Evolutionary conservation across 1,140 invertebrate genomes (phyloP), one percentile per base, ranked within the genome.

Genomic region (Papilio polyxenes): DNA sequence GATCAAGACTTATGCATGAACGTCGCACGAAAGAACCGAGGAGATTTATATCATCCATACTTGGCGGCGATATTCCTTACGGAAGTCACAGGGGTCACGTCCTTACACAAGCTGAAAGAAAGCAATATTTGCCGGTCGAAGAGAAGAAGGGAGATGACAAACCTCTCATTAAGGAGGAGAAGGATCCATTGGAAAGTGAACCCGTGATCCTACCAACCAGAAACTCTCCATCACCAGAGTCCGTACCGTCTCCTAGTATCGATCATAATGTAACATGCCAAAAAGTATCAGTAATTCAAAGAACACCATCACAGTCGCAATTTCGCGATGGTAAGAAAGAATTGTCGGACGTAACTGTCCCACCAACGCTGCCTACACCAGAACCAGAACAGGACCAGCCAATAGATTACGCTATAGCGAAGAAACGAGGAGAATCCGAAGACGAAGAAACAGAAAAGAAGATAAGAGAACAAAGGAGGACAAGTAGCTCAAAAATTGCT

Each of bases 381-480:
- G 94, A 94, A 92, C 96, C 96, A 0, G 96, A 96, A 92, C 96
- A 98, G 93, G 97, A 98, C 74, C 97, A 98, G 85, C 97, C 98
- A 0, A 98, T 98, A 78, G 97, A 98, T 89, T 98, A 98, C 91
- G 97, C 97, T 85, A 97, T 98, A 81, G 97, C 97, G 20, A 98
- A 97, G 91, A 96, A 96, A 81, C 95, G 96, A 83, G 96, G 96
- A 31, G 96, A 97, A 83, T 92, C 93, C 15, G 96, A 97, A 88
- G 96, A 97, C 80, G 95, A 91, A 93, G 96, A 94, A 93, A 96
- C 95, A 84, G 95, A 92, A 93, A 95, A 93, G 90, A 95, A 95
- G 93, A 95, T 90, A 88, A 95, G 92, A 90, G 95, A 95, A 92
- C 95, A 96, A 87, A 93, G 95, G 83, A 89, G 95, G 82, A 95